These are phyloP conservation scores for Lichenostomus cassidix DNA, from an alignment of 2,113 vertebrate genomes.

Conservation along the genomic window DNA sequence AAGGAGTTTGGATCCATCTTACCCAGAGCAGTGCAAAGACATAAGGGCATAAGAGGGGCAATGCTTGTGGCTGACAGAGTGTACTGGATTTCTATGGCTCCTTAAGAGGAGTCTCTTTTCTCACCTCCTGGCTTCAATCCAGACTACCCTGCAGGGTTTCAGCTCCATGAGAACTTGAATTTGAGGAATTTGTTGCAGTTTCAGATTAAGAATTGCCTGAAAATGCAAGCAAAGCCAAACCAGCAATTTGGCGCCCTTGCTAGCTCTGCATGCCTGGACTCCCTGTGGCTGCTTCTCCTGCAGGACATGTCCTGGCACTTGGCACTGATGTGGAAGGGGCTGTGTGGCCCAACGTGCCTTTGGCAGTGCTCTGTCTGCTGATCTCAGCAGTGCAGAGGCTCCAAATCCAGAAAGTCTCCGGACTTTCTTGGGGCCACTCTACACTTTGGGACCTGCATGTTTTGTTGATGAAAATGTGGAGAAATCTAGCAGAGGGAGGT, in stretches of 20 bases:
- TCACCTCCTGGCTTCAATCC: background rate
- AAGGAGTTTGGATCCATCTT: background rate
- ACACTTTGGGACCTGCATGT: background rate
- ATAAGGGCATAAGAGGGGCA: background rate
- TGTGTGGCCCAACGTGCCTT: background rate
- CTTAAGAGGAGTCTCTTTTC: background rate
- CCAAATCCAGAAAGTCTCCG: background rate
- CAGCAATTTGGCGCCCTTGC: background rate
- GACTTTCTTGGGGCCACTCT: background rate
- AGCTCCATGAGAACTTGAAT: background rate
- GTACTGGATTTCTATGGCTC: background rate
- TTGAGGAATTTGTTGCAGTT: background rate
- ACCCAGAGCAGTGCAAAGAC: background rate
- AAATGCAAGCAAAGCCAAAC: background rate
- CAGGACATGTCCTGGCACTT: background rate
- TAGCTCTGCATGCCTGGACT: background rate
- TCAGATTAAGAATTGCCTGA: background rate
- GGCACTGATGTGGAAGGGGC: background rate
- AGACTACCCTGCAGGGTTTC: background rate
- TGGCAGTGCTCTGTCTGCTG: background rate
- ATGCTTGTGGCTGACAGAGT: background rate
- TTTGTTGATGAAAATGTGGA: background rate
- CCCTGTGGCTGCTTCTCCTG: background rate
- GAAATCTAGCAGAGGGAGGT: background rate
- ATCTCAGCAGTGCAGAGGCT: background rate